A percentile compares a stretch with the other conserved stretches of the same genome.
phyloP scores from a whole-genome alignment of 2,113 vertebrate species.

The Nyctereutes procyonoides region DNA sequence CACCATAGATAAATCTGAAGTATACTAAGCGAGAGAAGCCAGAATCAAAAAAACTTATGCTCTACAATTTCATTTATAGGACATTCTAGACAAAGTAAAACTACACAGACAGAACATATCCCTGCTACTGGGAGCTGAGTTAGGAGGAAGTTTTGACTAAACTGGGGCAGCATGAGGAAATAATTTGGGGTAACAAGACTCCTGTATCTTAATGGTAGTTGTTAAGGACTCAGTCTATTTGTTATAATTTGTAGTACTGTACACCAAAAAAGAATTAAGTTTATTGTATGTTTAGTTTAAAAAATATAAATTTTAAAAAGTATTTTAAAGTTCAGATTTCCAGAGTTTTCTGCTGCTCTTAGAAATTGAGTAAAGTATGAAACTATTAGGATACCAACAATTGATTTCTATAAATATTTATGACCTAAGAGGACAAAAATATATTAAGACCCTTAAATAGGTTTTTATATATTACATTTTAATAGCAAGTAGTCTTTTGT shows the following conservation, averaged over 20 bases:
- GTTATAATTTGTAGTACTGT: background rate
- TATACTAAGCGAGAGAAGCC: background rate
- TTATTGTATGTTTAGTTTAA: background rate
- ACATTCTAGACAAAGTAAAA: background rate
- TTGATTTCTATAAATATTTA: conserved; percentile 8
- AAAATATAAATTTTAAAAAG: conserved; percentile 3
- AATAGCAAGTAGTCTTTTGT: background rate
- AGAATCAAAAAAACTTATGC: background rate
- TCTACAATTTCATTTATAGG: background rate
- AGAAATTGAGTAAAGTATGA: background rate
- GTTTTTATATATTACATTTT: conserved; percentile 17
- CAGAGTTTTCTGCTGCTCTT: background rate
- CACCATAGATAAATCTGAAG: background rate
- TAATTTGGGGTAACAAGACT: background rate
- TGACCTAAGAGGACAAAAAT: background rate
- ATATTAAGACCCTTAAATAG: background rate
- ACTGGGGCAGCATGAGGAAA: background rate
- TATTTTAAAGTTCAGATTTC: conserved; percentile 6
- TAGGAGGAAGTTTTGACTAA: background rate
- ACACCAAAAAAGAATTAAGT: background rate
- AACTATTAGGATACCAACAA: background rate
- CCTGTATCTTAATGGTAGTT: background rate
- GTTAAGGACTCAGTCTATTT: background rate
- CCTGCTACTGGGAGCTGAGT: background rate
- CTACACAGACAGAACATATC: background rate